Base-by-base conservation (phyloP, 2,888 invertebrate species). In the Galeruca laticollis region DNA sequence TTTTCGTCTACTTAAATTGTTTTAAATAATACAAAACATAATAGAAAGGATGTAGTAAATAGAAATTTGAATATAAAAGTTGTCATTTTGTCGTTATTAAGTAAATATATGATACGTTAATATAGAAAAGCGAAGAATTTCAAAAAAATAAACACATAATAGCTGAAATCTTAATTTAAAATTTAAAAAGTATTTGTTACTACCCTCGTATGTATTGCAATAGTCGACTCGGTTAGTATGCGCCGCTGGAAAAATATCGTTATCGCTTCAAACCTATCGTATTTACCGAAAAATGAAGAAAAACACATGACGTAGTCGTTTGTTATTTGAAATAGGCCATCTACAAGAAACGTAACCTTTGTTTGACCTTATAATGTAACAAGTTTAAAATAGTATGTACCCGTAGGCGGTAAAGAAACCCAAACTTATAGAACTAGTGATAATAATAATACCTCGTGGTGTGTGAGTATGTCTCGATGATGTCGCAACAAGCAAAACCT, bases 331-430 rank as follows among this genome's bases (percentile, higher is more conserved):
- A 66, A 57, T 59, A 60, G 20, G 64, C 60, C 61, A 54, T 67
- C 64, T 56, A 47, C 71, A 69, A 73, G 64, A 67, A 49, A 68
- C 70, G 57, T 76, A 73, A 77, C 77, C 78, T 80, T 75, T 75
- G 69, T 63, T 68, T 73, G 76, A 78, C 78, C 76, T 78, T 69
- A 56, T 68, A 74, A 69, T 69, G 63, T 74, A 74, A 75, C 70
- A 71, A 64, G 73, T 75, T 76, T 77, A 77, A 78, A 79, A 79
- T 74, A 74, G 77, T 69, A 73, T 70, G 59, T 33, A 47, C 68
- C 69, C 73, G 78, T 79, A 71, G 79, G 78, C 78, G 78, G 74
- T 52, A 68, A 73, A 76, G 77, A 76, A 76, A 78, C 74, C 71
- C 47, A 40, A 37, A 54, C 56, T 64, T 43, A 60, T 49, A 37